Base-by-base conservation (phyloP, 2,888 invertebrate genomes). In the Dyspetes luteomarginatus region DNA sequence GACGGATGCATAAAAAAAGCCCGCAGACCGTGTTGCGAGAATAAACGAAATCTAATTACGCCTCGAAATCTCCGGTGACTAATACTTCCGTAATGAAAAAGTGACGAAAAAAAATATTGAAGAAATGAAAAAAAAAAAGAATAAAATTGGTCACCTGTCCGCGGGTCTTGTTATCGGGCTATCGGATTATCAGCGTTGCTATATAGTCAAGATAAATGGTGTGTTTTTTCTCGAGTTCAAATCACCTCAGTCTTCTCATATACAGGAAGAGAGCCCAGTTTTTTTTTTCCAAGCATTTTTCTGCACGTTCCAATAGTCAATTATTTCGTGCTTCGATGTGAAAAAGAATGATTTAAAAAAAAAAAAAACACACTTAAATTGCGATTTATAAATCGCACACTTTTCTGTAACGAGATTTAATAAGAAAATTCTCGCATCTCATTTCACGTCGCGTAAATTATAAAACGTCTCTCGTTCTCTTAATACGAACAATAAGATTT, bases 181-280 rank as follows among this genome's bases (percentile, higher is more conserved):
- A 45, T 78, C 56, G 43, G 41, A 74, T 81, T 81, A 81, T 81
- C 81, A 81, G 81, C 69, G 41, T 73, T 74, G 81, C 56, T 64
- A 69, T 43, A 79, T 28, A 36, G 50, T n/a, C 56, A 28, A 77
- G 81, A 81, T 81, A 81, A 77, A 77, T 43, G 41, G 5, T 22
- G 15, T 28, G 43, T 69, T 43, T 58, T 43, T 55, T 56, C n/a
- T 58, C 48, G 36, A 4, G n/a, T 69, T 15, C 7, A 22, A 75
- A 73, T 68, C 30, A 64, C 43, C 28, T 58, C 72, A 72, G 81
- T 77, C 67, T 43, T 69, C 22, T 69, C 30, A 5, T 26, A 30
- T 15, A 48, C 19, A 36, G 28, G 36, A 56, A 41, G 58, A 58
- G 52, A 45, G n/a, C 36, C 15, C 15, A n/a, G 4, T 36, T 36